A percentile compares a stretch with the other conserved stretches of the same genome.
These are phyloP conservation scores for Ctenopoma kingsleyae DNA, from an alignment of 2,797 vertebrate species.

Conservation along the genomic window DNA sequence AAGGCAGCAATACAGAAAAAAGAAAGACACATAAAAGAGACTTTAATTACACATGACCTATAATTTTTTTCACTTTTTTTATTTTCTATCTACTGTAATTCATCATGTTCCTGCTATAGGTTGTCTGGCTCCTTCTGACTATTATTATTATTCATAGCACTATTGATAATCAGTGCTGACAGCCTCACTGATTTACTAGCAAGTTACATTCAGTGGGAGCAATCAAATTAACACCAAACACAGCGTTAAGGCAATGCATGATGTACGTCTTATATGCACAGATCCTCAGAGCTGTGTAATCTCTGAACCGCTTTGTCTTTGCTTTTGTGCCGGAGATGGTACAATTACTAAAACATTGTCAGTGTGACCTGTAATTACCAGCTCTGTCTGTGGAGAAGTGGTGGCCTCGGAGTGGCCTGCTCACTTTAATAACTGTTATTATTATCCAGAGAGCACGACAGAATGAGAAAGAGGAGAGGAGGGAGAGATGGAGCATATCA, in stretches of 20 bases:
- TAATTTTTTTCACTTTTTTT: slow-evolving; percentile 35
- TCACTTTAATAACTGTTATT: slow-evolving; percentile 85
- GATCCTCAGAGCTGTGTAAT: slow-evolving; percentile 63
- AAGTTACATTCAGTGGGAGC: slow-evolving; percentile 49
- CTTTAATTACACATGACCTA: slow-evolving; percentile 40
- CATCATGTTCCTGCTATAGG: slow-evolving; percentile 36
- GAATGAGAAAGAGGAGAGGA: slow-evolving; percentile 55
- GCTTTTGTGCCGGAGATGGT: slow-evolving; percentile 71
- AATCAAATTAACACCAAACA: slow-evolving; percentile 63
- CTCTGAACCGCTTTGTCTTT: slow-evolving; percentile 65
- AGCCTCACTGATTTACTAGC: slow-evolving; percentile 60
- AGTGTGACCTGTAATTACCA: slow-evolving; percentile 83
- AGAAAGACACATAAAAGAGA: slow-evolving; percentile 1
- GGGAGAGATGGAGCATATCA: slow-evolving; percentile 40
- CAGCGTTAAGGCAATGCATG: slow-evolving; percentile 55
- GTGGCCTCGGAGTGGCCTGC: slow-evolving; percentile 72
- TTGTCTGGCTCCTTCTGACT: slow-evolving; percentile 42
- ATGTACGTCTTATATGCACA: slow-evolving; percentile 45
- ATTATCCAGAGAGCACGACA: slow-evolving; percentile 76
- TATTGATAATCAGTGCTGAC: slow-evolving; percentile 62
- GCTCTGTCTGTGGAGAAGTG: slow-evolving; percentile 76
- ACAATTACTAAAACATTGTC: slow-evolving; percentile 83
- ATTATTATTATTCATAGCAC: slow-evolving; percentile 67
- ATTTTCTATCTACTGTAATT: slow-evolving; percentile 41
- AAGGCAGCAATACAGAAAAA: slow-evolving; percentile 10